These are phyloP conservation scores for Gerris lacustris DNA, from an alignment of 2,888 invertebrate species.

Conservation along the genomic window DNA sequence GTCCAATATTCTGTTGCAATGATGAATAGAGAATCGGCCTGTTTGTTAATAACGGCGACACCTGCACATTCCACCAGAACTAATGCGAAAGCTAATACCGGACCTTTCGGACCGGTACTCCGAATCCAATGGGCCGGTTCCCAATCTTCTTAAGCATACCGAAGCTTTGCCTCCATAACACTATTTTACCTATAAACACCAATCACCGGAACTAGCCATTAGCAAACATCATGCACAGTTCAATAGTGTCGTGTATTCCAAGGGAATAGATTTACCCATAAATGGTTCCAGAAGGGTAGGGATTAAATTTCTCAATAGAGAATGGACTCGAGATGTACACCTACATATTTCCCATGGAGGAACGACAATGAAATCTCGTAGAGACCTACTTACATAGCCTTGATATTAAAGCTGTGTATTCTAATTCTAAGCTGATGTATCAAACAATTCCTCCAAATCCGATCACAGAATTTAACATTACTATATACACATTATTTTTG, in stretches of 20 bases:
- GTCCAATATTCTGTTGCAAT: background rate
- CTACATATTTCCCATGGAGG: no score
- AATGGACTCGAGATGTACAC: no score
- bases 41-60: background rate
- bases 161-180: background rate
- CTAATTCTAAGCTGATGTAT: no score
- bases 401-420: no score
- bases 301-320: background rate
- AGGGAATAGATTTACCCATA: background rate
- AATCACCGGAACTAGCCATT: constrained; percentile 5
- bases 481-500: no score
- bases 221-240: background rate
- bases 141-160: background rate
- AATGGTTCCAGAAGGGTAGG: background rate
- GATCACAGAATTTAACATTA: no score
- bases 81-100: background rate
- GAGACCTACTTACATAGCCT: no score
- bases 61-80: no score
- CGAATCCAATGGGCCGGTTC: background rate
- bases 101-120: background rate
- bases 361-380: no score
- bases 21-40: constrained; percentile 3
- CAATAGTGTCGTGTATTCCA: background rate
- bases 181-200: constrained; percentile 1
- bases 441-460: no score